Percentiles rank a stretch among this genome's conserved stretches.
Conservation (phyloP, 2,888 invertebrate species). For the Leptinotarsa haldemani region DNA sequence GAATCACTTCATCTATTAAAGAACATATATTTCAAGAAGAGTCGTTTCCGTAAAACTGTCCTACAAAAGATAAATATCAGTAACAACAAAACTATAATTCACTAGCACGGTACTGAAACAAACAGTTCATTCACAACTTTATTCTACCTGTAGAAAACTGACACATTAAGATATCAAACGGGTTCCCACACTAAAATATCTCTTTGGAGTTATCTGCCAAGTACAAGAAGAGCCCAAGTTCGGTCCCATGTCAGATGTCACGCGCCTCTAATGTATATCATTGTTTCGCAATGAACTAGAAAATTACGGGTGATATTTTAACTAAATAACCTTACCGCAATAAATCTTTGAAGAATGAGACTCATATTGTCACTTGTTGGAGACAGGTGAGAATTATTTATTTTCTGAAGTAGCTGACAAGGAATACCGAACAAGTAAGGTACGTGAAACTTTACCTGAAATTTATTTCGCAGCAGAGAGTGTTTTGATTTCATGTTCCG, state of each 20-base stretch:
- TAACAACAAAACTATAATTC: slow-evolving; percentile 1
- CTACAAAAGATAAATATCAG: background rate
- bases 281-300: slow-evolving; percentile 55
- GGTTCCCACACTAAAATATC: slow-evolving; percentile 54
- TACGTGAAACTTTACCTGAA: background rate
- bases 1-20: background rate
- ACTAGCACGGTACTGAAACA: slow-evolving; percentile 6
- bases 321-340: slow-evolving; percentile 50
- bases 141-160: slow-evolving; percentile 40
- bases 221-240: slow-evolving; percentile 54
- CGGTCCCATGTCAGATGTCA: slow-evolving; percentile 55
- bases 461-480: background rate
- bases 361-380: slow-evolving; percentile 43
- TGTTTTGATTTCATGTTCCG: background rate
- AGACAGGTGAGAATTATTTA: slow-evolving; percentile 27
- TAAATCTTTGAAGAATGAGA: slow-evolving; percentile 47
- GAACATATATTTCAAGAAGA: slow-evolving; percentile 1
- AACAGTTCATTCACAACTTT: slow-evolving; percentile 40
- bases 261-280: slow-evolving; percentile 53
- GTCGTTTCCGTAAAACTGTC: background rate
- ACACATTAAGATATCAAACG: slow-evolving; percentile 54
- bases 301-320: slow-evolving; percentile 54
- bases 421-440: background rate
- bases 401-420: slow-evolving; percentile 7
- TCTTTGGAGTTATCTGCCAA: slow-evolving; percentile 50